Percentiles rank a stretch among this genome's conserved stretches.
Evolutionary conservation across 2,888 invertebrate species (phyloP).

Genomic region (Andrena fulva): DNA sequence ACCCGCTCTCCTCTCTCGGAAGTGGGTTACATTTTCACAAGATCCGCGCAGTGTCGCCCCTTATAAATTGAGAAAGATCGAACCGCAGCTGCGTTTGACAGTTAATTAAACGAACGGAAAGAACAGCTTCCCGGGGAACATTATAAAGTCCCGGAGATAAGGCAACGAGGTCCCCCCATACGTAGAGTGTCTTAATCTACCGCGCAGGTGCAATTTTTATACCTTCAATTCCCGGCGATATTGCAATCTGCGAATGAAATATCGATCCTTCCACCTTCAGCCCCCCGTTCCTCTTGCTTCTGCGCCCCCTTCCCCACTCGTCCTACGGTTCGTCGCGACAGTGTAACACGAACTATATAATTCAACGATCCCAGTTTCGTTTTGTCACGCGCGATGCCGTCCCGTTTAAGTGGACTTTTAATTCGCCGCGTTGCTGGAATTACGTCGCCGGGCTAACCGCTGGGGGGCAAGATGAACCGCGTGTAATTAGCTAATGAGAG

Average conservation of each 20-base stretch:
- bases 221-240: slow-evolving; percentile 32
- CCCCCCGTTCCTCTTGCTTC: not conserved
- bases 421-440: slow-evolving; percentile 25
- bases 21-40: slow-evolving; percentile 55
- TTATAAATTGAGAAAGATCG: slow-evolving; percentile 65
- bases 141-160: slow-evolving; percentile 35
- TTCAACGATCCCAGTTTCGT: slow-evolving; percentile 16
- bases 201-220: slow-evolving; percentile 45
- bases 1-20: slow-evolving; percentile 26
- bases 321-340: slow-evolving; percentile 13
- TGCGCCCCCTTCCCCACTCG: not conserved
- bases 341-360: slow-evolving; percentile 13
- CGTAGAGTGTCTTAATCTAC: slow-evolving; percentile 51
- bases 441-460: slow-evolving; percentile 9
- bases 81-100: slow-evolving; percentile 65
- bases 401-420: slow-evolving; percentile 26
- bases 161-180: slow-evolving; percentile 13
- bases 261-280: slow-evolving; percentile 17
- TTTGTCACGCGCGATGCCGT: not conserved
- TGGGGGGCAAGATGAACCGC: slow-evolving; percentile 3
- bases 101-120: slow-evolving; percentile 66
- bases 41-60: slow-evolving; percentile 27
- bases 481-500: slow-evolving; percentile 44
- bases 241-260: slow-evolving; percentile 32
- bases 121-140: slow-evolving; percentile 53